A percentile compares a stretch with the other conserved stretches of the same genome.
Conservation (phyloP, 2,888 invertebrate species). For the Empis livida region DNA sequence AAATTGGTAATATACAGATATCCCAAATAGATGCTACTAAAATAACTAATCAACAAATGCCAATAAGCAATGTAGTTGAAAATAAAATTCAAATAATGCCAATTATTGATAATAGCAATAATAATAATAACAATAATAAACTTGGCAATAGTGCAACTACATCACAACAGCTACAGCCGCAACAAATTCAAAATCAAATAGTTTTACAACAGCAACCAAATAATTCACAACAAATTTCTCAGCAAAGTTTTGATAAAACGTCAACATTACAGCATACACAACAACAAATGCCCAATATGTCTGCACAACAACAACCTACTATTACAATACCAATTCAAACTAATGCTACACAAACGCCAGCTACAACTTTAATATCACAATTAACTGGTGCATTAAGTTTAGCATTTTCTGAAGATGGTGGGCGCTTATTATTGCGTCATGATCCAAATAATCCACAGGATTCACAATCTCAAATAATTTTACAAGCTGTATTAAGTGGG, state of each 20-base stretch:
- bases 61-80: slow-evolving; percentile 30
- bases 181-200: neutral
- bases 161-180: slow-evolving; percentile 6
- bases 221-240: neutral
- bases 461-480: slow-evolving; percentile 34
- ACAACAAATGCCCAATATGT: slow-evolving; percentile 15
- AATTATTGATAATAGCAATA: slow-evolving; percentile 21
- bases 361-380: slow-evolving; percentile 38
- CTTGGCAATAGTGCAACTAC: slow-evolving; percentile 13
- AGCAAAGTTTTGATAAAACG: neutral
- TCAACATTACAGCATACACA: slow-evolving; percentile 8
- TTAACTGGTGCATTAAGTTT: slow-evolving; percentile 50
- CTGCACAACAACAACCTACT: slow-evolving; percentile 21
- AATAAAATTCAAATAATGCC: slow-evolving; percentile 38
- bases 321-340: slow-evolving; percentile 25
- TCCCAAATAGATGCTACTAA: slow-evolving; percentile 32
- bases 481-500: slow-evolving; percentile 34
- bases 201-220: neutral
- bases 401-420: slow-evolving; percentile 55
- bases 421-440: slow-evolving; percentile 49
- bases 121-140: slow-evolving; percentile 16
- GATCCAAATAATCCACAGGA: slow-evolving; percentile 46
- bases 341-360: slow-evolving; percentile 26
- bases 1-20: slow-evolving; percentile 38
- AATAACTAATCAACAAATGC: slow-evolving; percentile 20